Percentiles rank a stretch among this genome's conserved stretches.
phyloP scores from a whole-genome alignment of 2,113 vertebrate genomes.

The Calyptomena viridis region DNA sequence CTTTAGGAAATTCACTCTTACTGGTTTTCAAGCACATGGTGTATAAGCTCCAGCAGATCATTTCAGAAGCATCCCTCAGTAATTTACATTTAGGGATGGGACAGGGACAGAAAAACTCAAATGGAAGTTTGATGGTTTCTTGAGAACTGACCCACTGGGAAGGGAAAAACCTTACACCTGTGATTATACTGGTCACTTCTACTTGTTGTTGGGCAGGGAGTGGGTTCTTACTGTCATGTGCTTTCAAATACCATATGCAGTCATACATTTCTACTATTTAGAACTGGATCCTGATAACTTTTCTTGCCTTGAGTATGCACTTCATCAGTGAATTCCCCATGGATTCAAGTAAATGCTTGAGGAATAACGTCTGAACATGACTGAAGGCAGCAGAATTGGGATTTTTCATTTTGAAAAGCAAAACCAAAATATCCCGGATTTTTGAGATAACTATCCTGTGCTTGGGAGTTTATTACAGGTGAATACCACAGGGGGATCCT shows the following conservation, averaged over 20 bases:
- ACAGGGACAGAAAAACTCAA: background rate
- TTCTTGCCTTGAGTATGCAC: background rate
- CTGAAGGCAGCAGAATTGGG: background rate
- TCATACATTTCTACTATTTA: background rate
- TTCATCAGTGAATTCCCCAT: background rate
- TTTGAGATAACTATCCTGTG: background rate
- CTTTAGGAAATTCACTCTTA: background rate
- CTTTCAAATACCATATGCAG: background rate
- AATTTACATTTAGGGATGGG: background rate
- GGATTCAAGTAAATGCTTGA: background rate
- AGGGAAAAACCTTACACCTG: background rate
- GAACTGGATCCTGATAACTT: background rate
- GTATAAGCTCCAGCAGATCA: background rate
- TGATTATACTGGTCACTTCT: background rate
- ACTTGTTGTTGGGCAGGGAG: background rate
- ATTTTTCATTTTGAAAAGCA: background rate
- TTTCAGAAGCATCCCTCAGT: background rate
- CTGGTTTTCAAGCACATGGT: background rate
- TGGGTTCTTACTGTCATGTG: background rate
- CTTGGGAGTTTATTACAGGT: background rate
- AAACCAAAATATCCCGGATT: background rate
- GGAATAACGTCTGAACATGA: background rate
- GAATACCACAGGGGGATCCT: background rate
- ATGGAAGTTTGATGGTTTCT: background rate
- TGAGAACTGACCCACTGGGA: background rate